phyloP scores from a whole-genome alignment of 2,797 vertebrate genomes.

The Betta splendens region DNA sequence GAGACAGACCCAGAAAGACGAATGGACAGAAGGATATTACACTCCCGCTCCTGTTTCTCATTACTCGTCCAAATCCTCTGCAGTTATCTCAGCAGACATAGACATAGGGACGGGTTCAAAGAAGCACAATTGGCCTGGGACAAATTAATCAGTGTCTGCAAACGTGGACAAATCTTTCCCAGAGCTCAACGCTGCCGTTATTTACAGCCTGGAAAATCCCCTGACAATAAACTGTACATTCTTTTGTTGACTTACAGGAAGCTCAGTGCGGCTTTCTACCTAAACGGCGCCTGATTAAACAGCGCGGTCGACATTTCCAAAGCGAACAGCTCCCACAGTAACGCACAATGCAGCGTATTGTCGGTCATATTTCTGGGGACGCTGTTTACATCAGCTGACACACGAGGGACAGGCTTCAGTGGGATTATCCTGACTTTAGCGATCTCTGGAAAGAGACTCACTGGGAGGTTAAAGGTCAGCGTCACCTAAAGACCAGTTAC shows the following conservation, averaged over 20 bases:
- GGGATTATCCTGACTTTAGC: slow-evolving; percentile 16
- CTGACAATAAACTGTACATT: slow-evolving; percentile 28
- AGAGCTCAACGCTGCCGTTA: slow-evolving; percentile 19
- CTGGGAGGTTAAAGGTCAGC: slow-evolving; percentile 27
- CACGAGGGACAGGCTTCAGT: background rate
- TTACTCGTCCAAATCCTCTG: slow-evolving; percentile 27
- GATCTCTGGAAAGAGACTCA: slow-evolving; percentile 17
- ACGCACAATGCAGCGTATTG: background rate
- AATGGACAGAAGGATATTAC: slow-evolving; percentile 5
- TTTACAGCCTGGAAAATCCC: slow-evolving; percentile 39
- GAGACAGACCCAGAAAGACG: background rate
- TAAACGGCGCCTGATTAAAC: slow-evolving; percentile 12
- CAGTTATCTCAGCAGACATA: slow-evolving; percentile 29
- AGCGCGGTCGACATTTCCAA: slow-evolving; percentile 1
- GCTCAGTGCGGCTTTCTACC: background rate
- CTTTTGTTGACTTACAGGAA: slow-evolving; percentile 8
- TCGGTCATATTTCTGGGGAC: background rate
- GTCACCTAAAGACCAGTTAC: background rate
- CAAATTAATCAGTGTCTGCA: slow-evolving; percentile 46
- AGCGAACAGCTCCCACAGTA: background rate
- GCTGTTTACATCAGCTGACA: background rate
- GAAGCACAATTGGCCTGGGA: slow-evolving; percentile 28
- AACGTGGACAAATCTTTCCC: slow-evolving; percentile 49
- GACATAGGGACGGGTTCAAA: slow-evolving; percentile 32
- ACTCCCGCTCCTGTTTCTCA: slow-evolving; percentile 33